Conservation (phyloP, 2,113 vertebrate species). For the Orientallactaga bullata region DNA sequence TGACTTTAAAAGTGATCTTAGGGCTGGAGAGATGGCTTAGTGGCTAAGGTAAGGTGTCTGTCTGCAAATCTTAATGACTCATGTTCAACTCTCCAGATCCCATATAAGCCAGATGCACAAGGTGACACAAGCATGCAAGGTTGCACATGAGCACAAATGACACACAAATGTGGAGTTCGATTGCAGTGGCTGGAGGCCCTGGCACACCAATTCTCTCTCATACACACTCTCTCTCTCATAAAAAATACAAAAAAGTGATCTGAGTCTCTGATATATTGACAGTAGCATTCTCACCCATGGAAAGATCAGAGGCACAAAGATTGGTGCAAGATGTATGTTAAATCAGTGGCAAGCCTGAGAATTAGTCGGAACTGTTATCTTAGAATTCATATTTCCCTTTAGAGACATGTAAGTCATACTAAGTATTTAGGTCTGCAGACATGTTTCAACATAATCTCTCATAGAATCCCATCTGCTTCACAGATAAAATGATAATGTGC, state of each 20-base stretch:
- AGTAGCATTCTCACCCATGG: slow-evolving; percentile 24
- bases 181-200: too few species aligned
- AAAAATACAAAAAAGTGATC: too few species aligned
- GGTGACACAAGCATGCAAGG: too few species aligned
- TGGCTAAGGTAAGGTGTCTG: too few species aligned
- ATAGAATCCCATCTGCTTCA: background rate
- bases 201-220: too few species aligned
- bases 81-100: too few species aligned
- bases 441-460: slow-evolving; percentile 10
- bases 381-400: slow-evolving; percentile 52
- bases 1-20: slow-evolving; percentile 52
- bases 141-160: too few species aligned
- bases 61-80: too few species aligned
- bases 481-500: background rate
- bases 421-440: slow-evolving; percentile 26
- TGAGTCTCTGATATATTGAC: background rate
- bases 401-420: background rate
- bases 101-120: too few species aligned
- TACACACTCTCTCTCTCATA: too few species aligned
- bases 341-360: background rate
- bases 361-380: background rate
- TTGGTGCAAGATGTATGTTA: slow-evolving; percentile 1
- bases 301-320: slow-evolving; percentile 58
- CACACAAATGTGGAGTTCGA: too few species aligned
- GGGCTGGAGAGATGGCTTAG: too few species aligned